Evolutionary conservation across 1,140 invertebrate species (phyloP).

Genomic region (Rhopalosiphum maidis): DNA sequence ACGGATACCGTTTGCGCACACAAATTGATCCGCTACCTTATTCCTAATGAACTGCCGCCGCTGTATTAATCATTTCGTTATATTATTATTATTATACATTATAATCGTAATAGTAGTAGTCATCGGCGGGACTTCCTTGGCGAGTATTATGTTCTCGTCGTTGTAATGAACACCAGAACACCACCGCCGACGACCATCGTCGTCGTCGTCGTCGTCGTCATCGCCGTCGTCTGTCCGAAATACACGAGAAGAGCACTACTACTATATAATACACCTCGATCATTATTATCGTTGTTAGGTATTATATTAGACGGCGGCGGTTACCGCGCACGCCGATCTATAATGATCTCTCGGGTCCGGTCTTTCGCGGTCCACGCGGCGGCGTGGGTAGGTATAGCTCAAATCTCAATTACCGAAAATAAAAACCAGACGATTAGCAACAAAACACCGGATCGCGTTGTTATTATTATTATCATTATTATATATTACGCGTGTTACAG

Average conservation of each 20-base stretch:
- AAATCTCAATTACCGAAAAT: constrained; percentile 39
- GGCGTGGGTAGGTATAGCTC: not conserved
- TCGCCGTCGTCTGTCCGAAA: not conserved
- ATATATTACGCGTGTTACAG: not conserved
- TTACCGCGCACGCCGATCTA: not conserved
- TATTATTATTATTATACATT: not conserved
- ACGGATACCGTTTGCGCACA: constrained; percentile 29
- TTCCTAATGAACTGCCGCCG: constrained; percentile 46
- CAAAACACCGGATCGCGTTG: not conserved
- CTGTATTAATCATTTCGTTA: constrained; percentile 47
- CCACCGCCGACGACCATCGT: not conserved
- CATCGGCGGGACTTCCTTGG: not conserved
- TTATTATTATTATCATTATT: constrained; percentile 1
- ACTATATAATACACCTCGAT: not conserved
- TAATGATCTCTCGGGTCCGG: not conserved
- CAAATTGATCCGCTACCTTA: constrained; percentile 41
- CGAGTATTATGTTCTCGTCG: constrained; percentile 30
- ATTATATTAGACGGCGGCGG: not conserved
- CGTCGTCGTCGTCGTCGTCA: not conserved
- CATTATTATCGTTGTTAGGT: constrained; percentile 32
- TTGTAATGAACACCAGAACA: constrained; percentile 50
- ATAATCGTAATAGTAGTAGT: not conserved
- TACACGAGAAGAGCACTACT: not conserved
- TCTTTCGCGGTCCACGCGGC: too few species aligned
- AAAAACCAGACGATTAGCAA: constrained; percentile 2